phyloP scores from a whole-genome alignment of 2,113 vertebrate genomes.

The Megaleporinus macrocephalus region DNA sequence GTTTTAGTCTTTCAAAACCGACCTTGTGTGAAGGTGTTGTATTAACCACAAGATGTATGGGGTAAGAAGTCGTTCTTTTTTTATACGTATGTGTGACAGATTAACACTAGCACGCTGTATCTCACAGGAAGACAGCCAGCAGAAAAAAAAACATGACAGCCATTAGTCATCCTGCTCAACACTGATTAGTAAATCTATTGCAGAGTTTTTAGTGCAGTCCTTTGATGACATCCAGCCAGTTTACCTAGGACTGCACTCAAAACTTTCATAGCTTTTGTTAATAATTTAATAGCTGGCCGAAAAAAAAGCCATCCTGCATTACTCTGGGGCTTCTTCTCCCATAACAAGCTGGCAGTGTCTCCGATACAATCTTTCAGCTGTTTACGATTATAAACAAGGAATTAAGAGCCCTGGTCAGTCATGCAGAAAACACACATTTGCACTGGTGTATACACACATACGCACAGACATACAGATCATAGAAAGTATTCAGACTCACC shows the following conservation, averaged over 20 bases:
- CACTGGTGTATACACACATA: background rate
- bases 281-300: background rate
- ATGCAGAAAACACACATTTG: constrained; percentile 8
- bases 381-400: constrained; percentile 28
- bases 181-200: background rate
- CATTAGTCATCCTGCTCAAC: background rate
- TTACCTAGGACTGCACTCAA: background rate
- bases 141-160: background rate
- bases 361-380: background rate
- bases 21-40: no score
- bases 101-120: background rate
- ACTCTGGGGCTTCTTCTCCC: background rate
- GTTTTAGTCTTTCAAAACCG: background rate
- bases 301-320: background rate
- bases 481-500: constrained; percentile 80
- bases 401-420: constrained; percentile 51
- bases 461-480: background rate
- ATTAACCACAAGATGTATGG: background rate
- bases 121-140: background rate
- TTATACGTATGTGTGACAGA: background rate
- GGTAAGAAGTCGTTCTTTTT: background rate
- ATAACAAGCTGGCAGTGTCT: background rate
- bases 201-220: background rate
- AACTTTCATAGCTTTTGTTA: background rate
- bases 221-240: background rate